These are phyloP conservation scores for Diabrotica balteata DNA, from an alignment of 2,888 invertebrate species.

Conservation along the genomic window DNA sequence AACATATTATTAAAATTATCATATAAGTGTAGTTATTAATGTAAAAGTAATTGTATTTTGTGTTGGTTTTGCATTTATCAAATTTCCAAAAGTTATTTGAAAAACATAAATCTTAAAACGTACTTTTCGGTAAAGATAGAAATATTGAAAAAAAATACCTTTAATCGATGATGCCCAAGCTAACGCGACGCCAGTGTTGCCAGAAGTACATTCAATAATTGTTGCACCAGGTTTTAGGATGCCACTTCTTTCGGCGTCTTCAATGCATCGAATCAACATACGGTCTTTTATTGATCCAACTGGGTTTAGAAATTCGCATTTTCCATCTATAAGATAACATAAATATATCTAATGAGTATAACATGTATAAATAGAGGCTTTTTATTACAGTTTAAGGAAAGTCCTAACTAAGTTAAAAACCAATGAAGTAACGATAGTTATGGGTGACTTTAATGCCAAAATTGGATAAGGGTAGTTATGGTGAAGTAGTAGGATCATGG, in stretches of 20 bases:
- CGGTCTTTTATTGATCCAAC: constrained; percentile 97
- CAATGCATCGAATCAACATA: constrained; percentile 92
- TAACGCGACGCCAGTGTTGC: constrained; percentile 87
- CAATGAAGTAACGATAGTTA: no score
- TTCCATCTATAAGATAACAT: constrained; percentile 74
- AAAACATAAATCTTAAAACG: neutral
- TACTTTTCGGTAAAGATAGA: neutral
- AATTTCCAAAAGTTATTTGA: neutral
- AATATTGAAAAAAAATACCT: constrained; percentile 56
- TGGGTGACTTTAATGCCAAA: no score
- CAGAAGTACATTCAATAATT: constrained; percentile 95
- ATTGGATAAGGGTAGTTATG: no score
- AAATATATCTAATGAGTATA: neutral
- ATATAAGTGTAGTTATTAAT: neutral
- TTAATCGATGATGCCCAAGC: constrained; percentile 93
- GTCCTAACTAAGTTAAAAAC: no score
- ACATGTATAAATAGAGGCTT: neutral
- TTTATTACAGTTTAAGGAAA: no score
- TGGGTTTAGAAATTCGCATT: constrained; percentile 97
- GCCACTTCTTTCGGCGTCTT: constrained; percentile 89
- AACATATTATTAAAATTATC: neutral
- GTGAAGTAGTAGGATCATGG: no score
- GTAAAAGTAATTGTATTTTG: neutral
- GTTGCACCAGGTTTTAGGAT: constrained; percentile 87
- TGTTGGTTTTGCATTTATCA: neutral